phyloP scores from a whole-genome alignment of 2,113 vertebrate genomes.

The Osmerus mordax region DNA sequence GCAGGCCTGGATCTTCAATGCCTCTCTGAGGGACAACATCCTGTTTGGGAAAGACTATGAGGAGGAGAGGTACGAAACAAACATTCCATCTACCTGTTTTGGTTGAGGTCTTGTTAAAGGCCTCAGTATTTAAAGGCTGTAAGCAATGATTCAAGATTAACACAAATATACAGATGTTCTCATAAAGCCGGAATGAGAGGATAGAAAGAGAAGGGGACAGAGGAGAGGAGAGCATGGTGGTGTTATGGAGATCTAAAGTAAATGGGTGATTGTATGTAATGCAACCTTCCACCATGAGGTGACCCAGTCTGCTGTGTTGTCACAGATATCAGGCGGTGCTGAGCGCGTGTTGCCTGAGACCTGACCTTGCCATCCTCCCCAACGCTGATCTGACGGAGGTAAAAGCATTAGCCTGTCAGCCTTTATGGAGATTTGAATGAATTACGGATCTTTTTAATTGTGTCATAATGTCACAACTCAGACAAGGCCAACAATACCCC shows the following conservation, averaged over 20 bases:
- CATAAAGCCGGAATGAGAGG: too few relatives aligned
- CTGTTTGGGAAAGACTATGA: slow-evolving; percentile 88
- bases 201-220: too few relatives aligned
- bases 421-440: not conserved
- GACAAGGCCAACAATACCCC: not conserved
- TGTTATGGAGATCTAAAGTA: too few relatives aligned
- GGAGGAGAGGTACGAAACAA: slow-evolving; percentile 81
- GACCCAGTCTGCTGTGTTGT: not conserved
- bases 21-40: slow-evolving; percentile 88
- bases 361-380: slow-evolving; percentile 84
- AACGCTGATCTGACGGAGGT: slow-evolving; percentile 90
- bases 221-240: too few relatives aligned
- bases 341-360: slow-evolving; percentile 83
- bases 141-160: too few relatives aligned
- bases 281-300: not conserved
- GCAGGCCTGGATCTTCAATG: slow-evolving; percentile 92
- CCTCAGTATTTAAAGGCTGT: not conserved
- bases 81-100: not conserved
- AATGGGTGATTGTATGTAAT: not conserved
- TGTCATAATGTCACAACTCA: not conserved
- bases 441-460: not conserved
- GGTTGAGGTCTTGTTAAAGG: not conserved
- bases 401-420: slow-evolving; percentile 7
- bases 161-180: too few relatives aligned
- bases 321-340: slow-evolving; percentile 83